Evolutionary conservation across 2,797 vertebrate species (phyloP).

Genomic region (Malurus splendens): DNA sequence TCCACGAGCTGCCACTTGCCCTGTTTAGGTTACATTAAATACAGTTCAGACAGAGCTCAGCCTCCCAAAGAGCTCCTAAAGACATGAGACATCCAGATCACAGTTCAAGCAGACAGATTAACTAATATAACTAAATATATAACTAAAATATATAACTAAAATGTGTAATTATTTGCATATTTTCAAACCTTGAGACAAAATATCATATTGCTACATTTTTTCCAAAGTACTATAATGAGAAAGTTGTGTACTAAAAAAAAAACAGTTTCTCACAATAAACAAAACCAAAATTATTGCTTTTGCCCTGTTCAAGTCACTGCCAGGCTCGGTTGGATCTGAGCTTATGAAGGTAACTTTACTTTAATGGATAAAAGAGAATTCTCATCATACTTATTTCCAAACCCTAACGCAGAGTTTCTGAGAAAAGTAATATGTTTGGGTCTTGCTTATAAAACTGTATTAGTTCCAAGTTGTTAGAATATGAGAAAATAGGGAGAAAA

Average conservation of each 20-base stretch:
- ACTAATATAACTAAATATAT: no score
- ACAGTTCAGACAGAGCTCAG: neutral
- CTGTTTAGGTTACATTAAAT: neutral
- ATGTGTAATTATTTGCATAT: neutral
- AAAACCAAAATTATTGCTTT: neutral
- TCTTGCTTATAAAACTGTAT: slow-evolving; percentile 1
- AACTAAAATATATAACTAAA: no score
- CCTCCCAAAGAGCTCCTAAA: neutral
- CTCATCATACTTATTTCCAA: neutral
- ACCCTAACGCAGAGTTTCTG: neutral
- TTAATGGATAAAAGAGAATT: neutral
- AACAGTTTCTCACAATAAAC: neutral
- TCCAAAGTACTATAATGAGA: neutral
- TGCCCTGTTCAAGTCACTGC: neutral
- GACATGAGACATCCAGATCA: neutral
- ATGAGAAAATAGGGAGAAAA: neutral
- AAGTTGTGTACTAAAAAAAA: neutral
- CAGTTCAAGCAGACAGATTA: neutral
- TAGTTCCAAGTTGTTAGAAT: slow-evolving; percentile 17
- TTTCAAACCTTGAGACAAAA: neutral
- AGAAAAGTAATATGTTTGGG: neutral
- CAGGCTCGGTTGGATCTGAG: neutral
- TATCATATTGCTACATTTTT: neutral
- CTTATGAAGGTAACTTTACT: neutral
- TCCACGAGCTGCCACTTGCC: neutral